These are phyloP conservation scores for Casuarius casuarius DNA, from an alignment of 2,113 vertebrate species.

Conservation along the genomic window DNA sequence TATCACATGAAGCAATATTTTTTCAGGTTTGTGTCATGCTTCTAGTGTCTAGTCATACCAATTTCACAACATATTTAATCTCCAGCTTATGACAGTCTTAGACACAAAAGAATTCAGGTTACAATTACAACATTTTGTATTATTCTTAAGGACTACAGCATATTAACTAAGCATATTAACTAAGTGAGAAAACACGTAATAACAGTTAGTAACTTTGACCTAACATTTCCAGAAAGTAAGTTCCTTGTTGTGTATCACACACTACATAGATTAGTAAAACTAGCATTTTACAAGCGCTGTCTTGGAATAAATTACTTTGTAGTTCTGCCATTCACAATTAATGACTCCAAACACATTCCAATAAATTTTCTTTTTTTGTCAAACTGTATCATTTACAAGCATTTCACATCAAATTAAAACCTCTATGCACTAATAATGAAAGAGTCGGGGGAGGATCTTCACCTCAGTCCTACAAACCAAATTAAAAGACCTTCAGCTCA, in stretches of 20 bases:
- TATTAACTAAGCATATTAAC: background rate
- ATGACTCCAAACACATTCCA: background rate
- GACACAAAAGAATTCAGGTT: background rate
- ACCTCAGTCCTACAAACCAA: background rate
- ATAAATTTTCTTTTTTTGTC: background rate
- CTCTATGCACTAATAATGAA: background rate
- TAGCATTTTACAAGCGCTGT: background rate
- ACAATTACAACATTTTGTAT: background rate
- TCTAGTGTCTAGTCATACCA: background rate
- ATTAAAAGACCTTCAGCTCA: background rate
- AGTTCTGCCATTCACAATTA: background rate
- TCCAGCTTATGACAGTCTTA: background rate
- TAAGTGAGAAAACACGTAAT: background rate
- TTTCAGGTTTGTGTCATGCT: background rate
- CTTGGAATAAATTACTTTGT: background rate
- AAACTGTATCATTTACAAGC: background rate
- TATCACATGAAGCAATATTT: fast-evolving
- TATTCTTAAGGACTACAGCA: background rate
- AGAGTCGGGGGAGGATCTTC: background rate
- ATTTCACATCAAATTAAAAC: background rate
- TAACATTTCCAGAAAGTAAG: background rate
- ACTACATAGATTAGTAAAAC: background rate
- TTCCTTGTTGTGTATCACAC: background rate
- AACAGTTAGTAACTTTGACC: background rate
- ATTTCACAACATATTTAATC: background rate